A percentile compares a stretch with the other conserved stretches of the same genome.
These are phyloP conservation scores for Heterocephalus glaber DNA, from an alignment of 2,113 vertebrate genomes.

Conservation along the genomic window DNA sequence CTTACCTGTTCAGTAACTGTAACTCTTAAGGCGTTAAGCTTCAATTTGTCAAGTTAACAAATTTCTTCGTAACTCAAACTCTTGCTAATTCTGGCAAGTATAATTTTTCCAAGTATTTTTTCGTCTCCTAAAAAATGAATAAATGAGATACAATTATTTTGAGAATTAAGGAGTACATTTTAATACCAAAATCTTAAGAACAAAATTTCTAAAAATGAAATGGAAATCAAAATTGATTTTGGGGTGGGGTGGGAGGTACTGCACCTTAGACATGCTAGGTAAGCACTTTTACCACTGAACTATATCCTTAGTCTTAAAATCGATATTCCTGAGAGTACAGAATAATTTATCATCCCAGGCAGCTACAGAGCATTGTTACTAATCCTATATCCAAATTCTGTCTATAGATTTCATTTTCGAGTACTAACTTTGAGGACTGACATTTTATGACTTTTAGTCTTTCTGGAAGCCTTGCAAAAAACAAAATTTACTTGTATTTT, in stretches of 20 bases:
- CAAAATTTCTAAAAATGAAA: constrained; percentile 41
- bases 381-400: neutral
- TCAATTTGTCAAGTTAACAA: constrained; percentile 55
- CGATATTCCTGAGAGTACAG: neutral
- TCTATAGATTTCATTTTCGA: neutral
- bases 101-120: constrained; percentile 46
- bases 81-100: constrained; percentile 63
- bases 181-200: neutral
- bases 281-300: neutral
- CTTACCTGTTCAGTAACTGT: constrained; percentile 73
- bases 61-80: constrained; percentile 63
- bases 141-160: constrained; percentile 42
- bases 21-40: constrained; percentile 44
- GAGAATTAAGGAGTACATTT: constrained; percentile 29
- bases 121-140: constrained; percentile 59
- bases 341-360: neutral
- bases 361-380: neutral
- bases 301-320: neutral
- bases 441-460: constrained; percentile 50
- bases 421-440: neutral
- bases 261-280: neutral
- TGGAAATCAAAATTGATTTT: neutral
- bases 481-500: constrained; percentile 46
- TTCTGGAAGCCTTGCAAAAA: constrained; percentile 14
- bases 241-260: neutral